These are phyloP conservation scores for Paramormyrops kingsleyae DNA, from an alignment of 2,113 vertebrate species.

Conservation along the genomic window DNA sequence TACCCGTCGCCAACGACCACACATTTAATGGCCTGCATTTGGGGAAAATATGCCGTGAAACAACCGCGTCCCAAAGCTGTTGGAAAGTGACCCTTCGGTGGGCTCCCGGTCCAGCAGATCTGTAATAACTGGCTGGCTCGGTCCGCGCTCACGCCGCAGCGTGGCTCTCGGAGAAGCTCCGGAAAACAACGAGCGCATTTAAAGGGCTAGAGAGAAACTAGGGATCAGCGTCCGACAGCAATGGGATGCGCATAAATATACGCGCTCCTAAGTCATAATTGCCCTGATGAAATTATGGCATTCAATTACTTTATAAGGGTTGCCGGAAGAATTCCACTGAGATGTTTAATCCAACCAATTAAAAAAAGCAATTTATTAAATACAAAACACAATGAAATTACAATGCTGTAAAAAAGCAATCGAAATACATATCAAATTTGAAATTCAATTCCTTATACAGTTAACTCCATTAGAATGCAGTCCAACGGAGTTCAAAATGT, in stretches of 20 bases:
- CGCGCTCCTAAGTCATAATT: not conserved
- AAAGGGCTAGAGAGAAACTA: slow-evolving; percentile 44
- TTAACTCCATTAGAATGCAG: not conserved
- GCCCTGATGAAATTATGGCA: not conserved
- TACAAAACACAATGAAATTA: slow-evolving; percentile 8
- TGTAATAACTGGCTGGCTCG: slow-evolving; percentile 45
- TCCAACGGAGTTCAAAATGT: not conserved
- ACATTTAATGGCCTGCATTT: slow-evolving; percentile 73
- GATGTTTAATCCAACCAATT: not conserved
- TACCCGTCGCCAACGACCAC: slow-evolving; percentile 74
- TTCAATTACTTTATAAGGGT: not conserved
- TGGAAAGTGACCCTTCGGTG: not conserved
- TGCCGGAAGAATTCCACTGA: not conserved
- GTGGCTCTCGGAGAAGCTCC: slow-evolving; percentile 47
- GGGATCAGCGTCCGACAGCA: not conserved
- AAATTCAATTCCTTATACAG: not conserved
- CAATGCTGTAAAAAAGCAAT: not conserved
- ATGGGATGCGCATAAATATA: not conserved
- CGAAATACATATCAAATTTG: not conserved
- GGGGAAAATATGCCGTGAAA: slow-evolving; percentile 34
- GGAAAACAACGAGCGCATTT: slow-evolving; percentile 53
- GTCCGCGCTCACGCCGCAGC: slow-evolving; percentile 58
- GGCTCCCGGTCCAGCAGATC: slow-evolving; percentile 9
- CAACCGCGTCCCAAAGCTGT: slow-evolving; percentile 21
- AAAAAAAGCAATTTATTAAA: slow-evolving; percentile 1